Conservation (phyloP, 1,140 invertebrate genomes). For the Mycetomoellerius zeteki region DNA sequence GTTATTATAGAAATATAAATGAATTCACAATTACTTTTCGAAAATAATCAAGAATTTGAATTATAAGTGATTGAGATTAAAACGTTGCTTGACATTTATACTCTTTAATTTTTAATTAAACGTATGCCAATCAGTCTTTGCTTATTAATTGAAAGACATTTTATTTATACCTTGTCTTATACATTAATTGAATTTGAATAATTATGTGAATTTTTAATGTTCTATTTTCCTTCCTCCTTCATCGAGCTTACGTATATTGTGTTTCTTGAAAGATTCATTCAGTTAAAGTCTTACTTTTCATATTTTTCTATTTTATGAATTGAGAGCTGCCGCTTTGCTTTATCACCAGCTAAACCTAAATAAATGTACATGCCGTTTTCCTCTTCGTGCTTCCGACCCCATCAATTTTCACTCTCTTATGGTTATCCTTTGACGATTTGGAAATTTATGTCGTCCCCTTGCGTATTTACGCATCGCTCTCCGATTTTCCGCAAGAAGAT, state of each 20-base stretch:
- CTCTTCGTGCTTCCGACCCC: not conserved
- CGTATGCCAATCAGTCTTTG: not conserved
- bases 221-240: not conserved
- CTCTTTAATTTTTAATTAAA: not conserved
- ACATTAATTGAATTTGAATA: conserved; percentile 4
- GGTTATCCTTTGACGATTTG: conserved; percentile 66
- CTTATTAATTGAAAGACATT: not conserved
- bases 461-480: conserved; percentile 52
- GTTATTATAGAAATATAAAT: not conserved
- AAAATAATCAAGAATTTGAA: conserved; percentile 16
- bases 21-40: not conserved
- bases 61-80: not conserved
- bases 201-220: not conserved
- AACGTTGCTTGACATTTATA: not conserved
- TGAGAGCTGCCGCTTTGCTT: conserved; percentile 9
- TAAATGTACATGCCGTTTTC: conserved; percentile 42
- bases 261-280: not conserved
- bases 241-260: not conserved
- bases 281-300: conserved; percentile 15
- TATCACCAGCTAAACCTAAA: conserved; percentile 20
- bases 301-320: not conserved
- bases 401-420: conserved; percentile 49
- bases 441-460: conserved; percentile 36
- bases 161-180: not conserved
- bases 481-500: conserved; percentile 34